Evolutionary conservation across 2,113 vertebrate genomes (phyloP).

Genomic region (Amphilophus citrinellus): DNA sequence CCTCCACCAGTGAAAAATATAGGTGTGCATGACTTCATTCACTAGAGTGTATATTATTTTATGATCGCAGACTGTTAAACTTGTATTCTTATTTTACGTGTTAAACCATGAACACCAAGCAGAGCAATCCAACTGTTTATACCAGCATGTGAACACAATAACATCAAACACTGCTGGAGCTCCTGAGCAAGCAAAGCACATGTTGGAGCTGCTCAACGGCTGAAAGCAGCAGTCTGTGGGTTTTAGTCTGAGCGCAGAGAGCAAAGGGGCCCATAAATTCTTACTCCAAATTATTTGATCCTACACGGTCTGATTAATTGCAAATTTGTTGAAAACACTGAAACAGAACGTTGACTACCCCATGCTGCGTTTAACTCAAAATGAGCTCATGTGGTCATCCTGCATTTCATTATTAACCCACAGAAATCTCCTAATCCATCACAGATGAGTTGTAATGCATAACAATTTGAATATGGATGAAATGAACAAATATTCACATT

Average conservation of each 20-base stretch:
- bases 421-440: too few species aligned
- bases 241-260: background rate
- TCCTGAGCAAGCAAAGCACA: background rate
- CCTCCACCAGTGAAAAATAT: too few species aligned
- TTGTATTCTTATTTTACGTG: background rate
- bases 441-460: background rate
- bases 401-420: too few species aligned
- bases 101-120: background rate
- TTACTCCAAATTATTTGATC: background rate
- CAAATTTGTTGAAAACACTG: background rate
- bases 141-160: background rate
- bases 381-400: background rate
- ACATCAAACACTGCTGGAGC: background rate
- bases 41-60: background rate
- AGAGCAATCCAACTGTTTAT: background rate
- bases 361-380: background rate
- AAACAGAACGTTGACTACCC: background rate
- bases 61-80: fast-evolving
- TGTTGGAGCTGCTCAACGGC: background rate
- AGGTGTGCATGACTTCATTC: too few species aligned
- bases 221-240: background rate
- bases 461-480: too few species aligned
- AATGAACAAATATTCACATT: too few species aligned
- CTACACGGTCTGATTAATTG: background rate
- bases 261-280: background rate